These are phyloP conservation scores for Bellardia pandia DNA, from an alignment of 2,888 invertebrate genomes.

Conservation along the genomic window DNA sequence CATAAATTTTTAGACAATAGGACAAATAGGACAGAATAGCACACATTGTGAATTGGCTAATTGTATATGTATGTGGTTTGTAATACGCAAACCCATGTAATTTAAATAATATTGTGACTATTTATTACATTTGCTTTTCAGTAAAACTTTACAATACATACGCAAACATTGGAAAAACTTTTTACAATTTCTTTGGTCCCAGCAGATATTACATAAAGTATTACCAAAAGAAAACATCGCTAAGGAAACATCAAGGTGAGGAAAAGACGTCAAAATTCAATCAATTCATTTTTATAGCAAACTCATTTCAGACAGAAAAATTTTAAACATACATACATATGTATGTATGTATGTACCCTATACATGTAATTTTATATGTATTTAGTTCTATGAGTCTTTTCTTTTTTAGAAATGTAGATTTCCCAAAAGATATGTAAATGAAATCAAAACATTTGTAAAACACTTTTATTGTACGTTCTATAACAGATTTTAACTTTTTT, in stretches of 20 bases:
- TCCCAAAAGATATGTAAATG: conserved; percentile 64
- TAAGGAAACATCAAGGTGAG: background rate
- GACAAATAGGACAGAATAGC: too few relatives aligned
- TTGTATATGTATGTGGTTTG: too few relatives aligned
- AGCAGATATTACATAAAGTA: conserved; percentile 16
- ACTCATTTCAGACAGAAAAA: background rate
- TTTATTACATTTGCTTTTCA: background rate
- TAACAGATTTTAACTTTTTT: conserved; percentile 50
- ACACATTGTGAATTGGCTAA: too few relatives aligned
- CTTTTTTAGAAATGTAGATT: conserved; percentile 6
- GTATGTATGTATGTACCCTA: background rate
- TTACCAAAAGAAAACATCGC: background rate
- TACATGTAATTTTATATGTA: too few relatives aligned
- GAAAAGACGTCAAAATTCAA: conserved; percentile 15
- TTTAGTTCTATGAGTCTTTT: too few relatives aligned
- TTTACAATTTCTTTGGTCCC: background rate
- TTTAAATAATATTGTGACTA: background rate
- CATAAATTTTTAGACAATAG: too few relatives aligned
- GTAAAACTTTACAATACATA: background rate
- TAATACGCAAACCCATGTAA: too few relatives aligned
- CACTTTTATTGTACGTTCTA: conserved; percentile 10
- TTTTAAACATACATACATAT: too few relatives aligned
- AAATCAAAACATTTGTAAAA: conserved; percentile 67
- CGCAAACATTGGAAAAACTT: background rate
- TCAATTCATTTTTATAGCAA: conserved; percentile 27